A percentile compares a stretch with the other conserved stretches of the same genome.
These are phyloP conservation scores for Micoletzkya japonica DNA, from an alignment of 2,888 invertebrate species.

Conservation along the genomic window DNA sequence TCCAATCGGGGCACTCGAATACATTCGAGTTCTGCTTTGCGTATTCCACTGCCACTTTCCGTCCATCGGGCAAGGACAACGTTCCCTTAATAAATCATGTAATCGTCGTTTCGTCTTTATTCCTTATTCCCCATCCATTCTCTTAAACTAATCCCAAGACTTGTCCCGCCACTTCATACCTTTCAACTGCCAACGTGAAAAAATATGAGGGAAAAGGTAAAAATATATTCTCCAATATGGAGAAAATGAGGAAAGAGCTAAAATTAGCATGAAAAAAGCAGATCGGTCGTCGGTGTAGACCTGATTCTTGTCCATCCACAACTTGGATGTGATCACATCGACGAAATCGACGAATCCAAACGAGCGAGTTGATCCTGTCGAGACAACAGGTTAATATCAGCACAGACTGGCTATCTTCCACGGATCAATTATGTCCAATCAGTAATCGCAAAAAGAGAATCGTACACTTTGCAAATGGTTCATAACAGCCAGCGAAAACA, in stretches of 20 bases:
- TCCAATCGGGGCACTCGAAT: slow-evolving; percentile 1
- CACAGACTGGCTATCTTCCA: no score
- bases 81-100: background rate
- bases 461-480: no score
- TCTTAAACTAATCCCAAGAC: no score
- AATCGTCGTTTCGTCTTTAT: no score
- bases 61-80: slow-evolving; percentile 17
- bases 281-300: slow-evolving; percentile 65
- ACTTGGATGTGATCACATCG: slow-evolving; percentile 82
- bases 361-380: slow-evolving; percentile 73
- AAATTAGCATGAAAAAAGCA: background rate
- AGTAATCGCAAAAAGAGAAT: no score
- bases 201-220: background rate
- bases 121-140: no score
- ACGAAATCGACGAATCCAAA: slow-evolving; percentile 93
- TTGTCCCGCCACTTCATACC: no score
- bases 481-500: no score
- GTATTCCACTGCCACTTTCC: slow-evolving; percentile 6
- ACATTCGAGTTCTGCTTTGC: background rate
- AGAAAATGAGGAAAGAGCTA: background rate
- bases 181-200: no score
- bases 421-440: no score
- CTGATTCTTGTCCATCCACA: slow-evolving; percentile 90
- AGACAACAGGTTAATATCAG: no score
- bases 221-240: background rate